Conservation (phyloP, 1,140 invertebrate species). For the Odontomachus brunneus region DNA sequence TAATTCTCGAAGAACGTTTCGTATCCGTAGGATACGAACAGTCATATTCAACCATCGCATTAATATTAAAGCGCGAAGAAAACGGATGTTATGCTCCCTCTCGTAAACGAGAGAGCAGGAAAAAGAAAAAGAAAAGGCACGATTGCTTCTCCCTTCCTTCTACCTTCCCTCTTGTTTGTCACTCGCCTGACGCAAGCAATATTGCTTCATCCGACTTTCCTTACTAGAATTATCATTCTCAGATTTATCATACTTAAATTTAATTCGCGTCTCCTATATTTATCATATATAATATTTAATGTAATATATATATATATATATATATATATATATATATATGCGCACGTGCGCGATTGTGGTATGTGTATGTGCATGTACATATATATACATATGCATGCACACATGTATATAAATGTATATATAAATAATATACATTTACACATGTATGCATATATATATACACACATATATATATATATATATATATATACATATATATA, state of each 20-base stretch:
- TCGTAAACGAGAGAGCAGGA: background rate
- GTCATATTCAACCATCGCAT: constrained; percentile 18
- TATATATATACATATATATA: constrained; percentile 55
- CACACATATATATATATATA: background rate
- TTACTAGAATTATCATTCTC: constrained; percentile 16
- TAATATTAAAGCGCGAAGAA: constrained; percentile 55
- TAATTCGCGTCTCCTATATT: constrained; percentile 43
- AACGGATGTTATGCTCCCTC: background rate
- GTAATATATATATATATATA: constrained; percentile 66
- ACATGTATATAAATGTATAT: constrained; percentile 29
- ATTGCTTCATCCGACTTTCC: background rate
- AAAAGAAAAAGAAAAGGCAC: constrained; percentile 6
- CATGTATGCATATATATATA: constrained; percentile 39
- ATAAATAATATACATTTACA: no score
- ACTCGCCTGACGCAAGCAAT: background rate
- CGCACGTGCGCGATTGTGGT: background rate
- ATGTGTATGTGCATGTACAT: no score
- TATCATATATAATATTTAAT: constrained; percentile 65
- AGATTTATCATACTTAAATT: constrained; percentile 45
- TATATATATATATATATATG: no score
- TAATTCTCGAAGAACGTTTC: no score
- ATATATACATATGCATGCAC: background rate
- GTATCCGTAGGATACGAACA: constrained; percentile 8
- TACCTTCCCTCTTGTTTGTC: background rate
- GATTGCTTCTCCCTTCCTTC: background rate